Evolutionary conservation across 2,888 invertebrate species (phyloP), one percentile per base, ranked within the genome.

Genomic region (Dicyrtomina minuta): DNA sequence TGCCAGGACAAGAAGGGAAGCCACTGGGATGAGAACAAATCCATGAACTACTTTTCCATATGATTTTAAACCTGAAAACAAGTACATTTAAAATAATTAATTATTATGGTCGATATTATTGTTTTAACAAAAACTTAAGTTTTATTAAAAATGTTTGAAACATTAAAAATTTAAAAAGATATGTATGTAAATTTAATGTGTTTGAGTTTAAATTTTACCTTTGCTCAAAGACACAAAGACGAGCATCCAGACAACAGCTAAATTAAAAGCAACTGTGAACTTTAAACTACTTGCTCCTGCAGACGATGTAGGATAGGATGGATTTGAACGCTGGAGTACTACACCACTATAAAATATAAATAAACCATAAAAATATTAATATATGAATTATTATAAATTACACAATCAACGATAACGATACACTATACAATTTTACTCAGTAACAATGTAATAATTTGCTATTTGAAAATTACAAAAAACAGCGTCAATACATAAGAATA

Each of bases 181-280:
- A 43, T 17, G 10, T 6, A 66, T 26, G 39, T 56, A 26, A 17
- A 46, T 56, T 12, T n/a, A 27, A 15, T 17, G 26, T 8, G 3
- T 58, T 58, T 4, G n/a, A 58, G 26, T n/a, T 58, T 26, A 26
- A 13, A 20, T 44, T 22, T 17, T 76, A 85, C 86, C 93, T 86
- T 92, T 93, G 81, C 93, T 92, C 24, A 94, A 85, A 55, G 91
- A 88, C 24, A 94, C 88, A 80, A 94, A 94, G 6, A 93, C 89
- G 60, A 92, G 89, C 86, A 92, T 89, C 94, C 94, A 95, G 24
- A 93, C 89, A 4, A 94, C 90, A 0, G 92, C 92, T 81, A 94
- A 84, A 82, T 93, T 93, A 83, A 94, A 93, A 2, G 93, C 92
- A 74, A 93, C 88, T 85, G 94, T 92, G 82, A 93, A 93, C 82